phyloP scores from a whole-genome alignment of 2,113 vertebrate species.

The Myotis brandtii region DNA sequence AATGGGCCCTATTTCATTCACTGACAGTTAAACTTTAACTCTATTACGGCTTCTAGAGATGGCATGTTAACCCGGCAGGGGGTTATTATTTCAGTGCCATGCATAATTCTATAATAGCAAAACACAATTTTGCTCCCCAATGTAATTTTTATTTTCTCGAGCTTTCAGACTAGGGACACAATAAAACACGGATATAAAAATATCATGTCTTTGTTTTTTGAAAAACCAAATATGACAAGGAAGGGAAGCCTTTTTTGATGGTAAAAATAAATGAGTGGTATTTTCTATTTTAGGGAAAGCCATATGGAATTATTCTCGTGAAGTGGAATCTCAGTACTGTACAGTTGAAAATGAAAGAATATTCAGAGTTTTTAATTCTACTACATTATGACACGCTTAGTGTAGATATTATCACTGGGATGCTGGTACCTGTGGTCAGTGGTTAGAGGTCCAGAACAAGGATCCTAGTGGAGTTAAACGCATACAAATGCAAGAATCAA shows the following conservation, averaged over 20 bases:
- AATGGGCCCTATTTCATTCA: not conserved
- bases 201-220: not conserved
- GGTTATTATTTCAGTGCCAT: constrained; percentile 6
- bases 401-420: not conserved
- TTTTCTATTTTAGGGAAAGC: constrained; percentile 3
- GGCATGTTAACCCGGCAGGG: not conserved
- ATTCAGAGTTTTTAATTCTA: not conserved
- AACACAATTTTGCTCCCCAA: not conserved
- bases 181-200: constrained; percentile 42
- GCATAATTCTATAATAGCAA: not conserved
- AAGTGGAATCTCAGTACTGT: not conserved
- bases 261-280: not conserved
- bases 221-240: not conserved
- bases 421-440: not conserved
- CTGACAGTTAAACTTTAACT: constrained; percentile 25
- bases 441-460: not conserved
- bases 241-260: not conserved
- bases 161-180: not conserved
- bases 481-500: constrained; percentile 1
- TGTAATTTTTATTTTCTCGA: not conserved
- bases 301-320: not conserved
- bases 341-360: not conserved
- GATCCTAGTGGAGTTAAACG: not conserved
- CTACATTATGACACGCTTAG: not conserved
- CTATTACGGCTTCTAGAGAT: not conserved